Evolutionary conservation across 2,888 invertebrate genomes (phyloP).

Genomic region (Steromphala cineraria): DNA sequence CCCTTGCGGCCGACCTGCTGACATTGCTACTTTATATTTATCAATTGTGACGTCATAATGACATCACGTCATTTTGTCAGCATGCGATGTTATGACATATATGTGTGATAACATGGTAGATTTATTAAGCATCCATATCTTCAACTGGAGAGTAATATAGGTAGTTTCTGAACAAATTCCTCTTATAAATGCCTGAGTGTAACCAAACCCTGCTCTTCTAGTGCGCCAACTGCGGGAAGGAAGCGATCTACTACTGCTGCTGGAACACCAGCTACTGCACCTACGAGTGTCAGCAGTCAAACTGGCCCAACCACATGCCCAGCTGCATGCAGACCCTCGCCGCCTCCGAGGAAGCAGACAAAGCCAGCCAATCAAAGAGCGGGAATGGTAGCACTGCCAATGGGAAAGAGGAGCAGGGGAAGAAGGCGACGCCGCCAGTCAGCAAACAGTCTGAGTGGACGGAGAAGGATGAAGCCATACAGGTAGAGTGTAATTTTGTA

Average conservation of each 20-base stretch:
- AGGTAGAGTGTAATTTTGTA: not conserved
- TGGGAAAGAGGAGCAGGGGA: not conserved
- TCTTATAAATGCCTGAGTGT: too few relatives aligned
- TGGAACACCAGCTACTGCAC: slow-evolving; percentile 98
- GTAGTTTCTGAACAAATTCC: too few relatives aligned
- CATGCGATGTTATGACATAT: too few relatives aligned
- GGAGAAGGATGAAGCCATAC: slow-evolving; percentile 16
- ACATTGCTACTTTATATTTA: too few relatives aligned
- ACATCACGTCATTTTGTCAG: too few relatives aligned
- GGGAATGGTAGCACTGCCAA: not conserved
- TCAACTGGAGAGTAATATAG: too few relatives aligned
- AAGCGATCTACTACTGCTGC: slow-evolving; percentile 94
- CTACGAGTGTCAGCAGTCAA: slow-evolving; percentile 89
- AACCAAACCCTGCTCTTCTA: slow-evolving; percentile 39
- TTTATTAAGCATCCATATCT: too few relatives aligned
- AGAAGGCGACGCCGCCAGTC: not conserved
- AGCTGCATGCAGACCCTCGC: slow-evolving; percentile 77
- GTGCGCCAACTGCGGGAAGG: slow-evolving; percentile 90
- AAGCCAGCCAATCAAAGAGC: slow-evolving; percentile 31
- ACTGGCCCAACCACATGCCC: slow-evolving; percentile 87
- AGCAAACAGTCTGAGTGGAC: not conserved
- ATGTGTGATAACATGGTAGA: too few relatives aligned
- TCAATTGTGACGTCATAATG: too few relatives aligned
- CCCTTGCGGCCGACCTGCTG: too few relatives aligned
- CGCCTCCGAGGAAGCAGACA: slow-evolving; percentile 27